These are phyloP conservation scores for Myocastor coypus DNA, from an alignment of 2,113 vertebrate species.

Conservation along the genomic window DNA sequence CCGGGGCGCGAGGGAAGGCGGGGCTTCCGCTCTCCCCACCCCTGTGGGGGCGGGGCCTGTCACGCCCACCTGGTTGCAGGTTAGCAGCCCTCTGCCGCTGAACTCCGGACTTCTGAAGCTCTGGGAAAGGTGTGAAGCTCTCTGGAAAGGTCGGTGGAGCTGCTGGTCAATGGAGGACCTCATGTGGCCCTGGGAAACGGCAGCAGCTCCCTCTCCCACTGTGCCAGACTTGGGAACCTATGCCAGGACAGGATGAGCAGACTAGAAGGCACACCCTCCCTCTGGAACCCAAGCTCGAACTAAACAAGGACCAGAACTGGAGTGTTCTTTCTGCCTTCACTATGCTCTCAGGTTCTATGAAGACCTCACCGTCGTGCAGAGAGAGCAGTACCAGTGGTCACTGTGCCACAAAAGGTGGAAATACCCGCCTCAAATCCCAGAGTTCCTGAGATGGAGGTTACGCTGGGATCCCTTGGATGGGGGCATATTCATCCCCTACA, in stretches of 20 bases:
- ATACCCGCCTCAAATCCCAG: neutral
- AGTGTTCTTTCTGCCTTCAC: neutral
- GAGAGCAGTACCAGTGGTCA: neutral
- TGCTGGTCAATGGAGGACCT: neutral
- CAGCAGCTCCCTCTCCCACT: neutral
- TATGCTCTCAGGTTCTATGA: neutral
- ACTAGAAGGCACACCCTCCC: neutral
- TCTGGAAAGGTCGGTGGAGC: neutral
- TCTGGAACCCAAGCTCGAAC: neutral
- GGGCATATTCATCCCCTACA: neutral
- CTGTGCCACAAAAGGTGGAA: neutral
- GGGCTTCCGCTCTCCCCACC: slow-evolving; percentile 56
- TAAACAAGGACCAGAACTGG: neutral
- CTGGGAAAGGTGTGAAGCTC: neutral
- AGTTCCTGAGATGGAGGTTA: neutral
- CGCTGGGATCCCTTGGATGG: neutral
- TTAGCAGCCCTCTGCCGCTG: neutral
- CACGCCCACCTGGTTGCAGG: slow-evolving; percentile 68
- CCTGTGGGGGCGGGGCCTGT: slow-evolving; percentile 66
- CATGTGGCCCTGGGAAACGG: neutral
- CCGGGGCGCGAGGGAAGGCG: slow-evolving; percentile 76
- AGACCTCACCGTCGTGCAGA: neutral
- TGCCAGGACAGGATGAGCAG: neutral
- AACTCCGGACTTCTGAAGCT: neutral
- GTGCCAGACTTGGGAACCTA: neutral